Evolutionary conservation across 2,888 invertebrate genomes (phyloP), one percentile per base, ranked within the genome.

Genomic region (Cephus pygmeus): DNA sequence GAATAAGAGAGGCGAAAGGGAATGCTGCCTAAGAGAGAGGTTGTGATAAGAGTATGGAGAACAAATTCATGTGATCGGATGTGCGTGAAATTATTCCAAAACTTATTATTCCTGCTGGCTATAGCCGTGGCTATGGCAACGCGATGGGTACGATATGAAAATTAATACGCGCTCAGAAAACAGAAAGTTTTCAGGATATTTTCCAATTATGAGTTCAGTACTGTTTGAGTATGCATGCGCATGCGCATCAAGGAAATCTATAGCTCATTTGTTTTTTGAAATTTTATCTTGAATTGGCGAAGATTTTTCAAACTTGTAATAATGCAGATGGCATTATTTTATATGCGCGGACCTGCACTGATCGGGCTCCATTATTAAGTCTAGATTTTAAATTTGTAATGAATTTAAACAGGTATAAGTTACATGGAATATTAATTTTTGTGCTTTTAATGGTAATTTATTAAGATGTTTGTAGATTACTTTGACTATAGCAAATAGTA

Each of bases 21-120:
- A 75, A 69, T 69, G 35, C 69, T 56, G 78, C 75, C 69, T 73
- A 79, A 76, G 79, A 77, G 73, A 77, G 77, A 75, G 76, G 36
- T 75, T 68, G 36, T 77, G 79, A 69, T 76, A 40, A 75, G 77
- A 71, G 36, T 36, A 80, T 75, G 76, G 78, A 75, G 79, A 31
- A 69, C 36, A 77, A 83, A 83, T 85, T 85, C 84, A 83, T 82
- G 83, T 83, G 85, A 85, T 86, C 85, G 83, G 79, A 81, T 82
- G 84, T 81, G 85, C 85, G 85, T 85, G 82, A 86, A 86, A 86
- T 85, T 85, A 85, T 86, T 85, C 85, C 78, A 81, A 81, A 85
- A 84, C 83, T 84, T 86, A 85, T 86, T 85, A 84, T 84, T 85
- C 83, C 79, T 81, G 81, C 76, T 80, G 81, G 81, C 83, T 79